A percentile compares a stretch with the other conserved stretches of the same genome.
Conservation (phyloP, 2,797 vertebrate species). For the Taenioides sp. region DNA sequence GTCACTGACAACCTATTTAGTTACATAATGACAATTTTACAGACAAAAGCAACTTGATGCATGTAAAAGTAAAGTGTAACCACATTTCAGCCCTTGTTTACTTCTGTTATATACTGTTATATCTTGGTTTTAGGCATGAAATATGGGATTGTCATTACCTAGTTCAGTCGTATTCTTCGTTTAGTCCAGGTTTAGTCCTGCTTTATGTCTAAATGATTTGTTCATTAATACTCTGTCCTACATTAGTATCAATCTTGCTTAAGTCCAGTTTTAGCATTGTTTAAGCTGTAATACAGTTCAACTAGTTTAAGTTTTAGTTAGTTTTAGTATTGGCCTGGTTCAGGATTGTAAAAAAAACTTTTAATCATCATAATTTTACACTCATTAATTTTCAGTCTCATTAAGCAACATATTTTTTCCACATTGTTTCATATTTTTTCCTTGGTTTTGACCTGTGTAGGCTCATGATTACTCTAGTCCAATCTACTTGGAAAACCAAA, state of each 20-base stretch:
- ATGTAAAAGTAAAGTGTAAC: slow-evolving; percentile 10
- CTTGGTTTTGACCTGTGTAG: background rate
- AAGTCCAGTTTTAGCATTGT: too few species aligned
- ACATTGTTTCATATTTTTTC: background rate
- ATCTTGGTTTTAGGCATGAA: background rate
- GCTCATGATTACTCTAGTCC: background rate
- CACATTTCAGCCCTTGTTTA: background rate
- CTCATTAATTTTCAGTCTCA: background rate
- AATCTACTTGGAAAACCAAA: slow-evolving; percentile 2
- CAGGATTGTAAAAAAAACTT: too few species aligned
- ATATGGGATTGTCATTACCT: too few species aligned
- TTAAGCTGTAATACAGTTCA: too few species aligned
- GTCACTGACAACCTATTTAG: slow-evolving; percentile 37
- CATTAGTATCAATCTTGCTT: too few species aligned
- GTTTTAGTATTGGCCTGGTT: too few species aligned
- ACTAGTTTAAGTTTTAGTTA: too few species aligned
- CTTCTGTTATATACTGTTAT: background rate
- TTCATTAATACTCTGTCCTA: too few species aligned
- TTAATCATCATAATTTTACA: too few species aligned
- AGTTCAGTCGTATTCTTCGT: too few species aligned
- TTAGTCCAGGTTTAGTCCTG: too few species aligned
- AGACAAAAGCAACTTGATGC: slow-evolving; percentile 6
- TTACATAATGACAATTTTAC: slow-evolving; percentile 21
- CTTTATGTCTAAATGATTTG: too few species aligned
- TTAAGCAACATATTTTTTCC: background rate